Conservation (phyloP, 2,888 invertebrate genomes). For the Fragum sueziense region DNA sequence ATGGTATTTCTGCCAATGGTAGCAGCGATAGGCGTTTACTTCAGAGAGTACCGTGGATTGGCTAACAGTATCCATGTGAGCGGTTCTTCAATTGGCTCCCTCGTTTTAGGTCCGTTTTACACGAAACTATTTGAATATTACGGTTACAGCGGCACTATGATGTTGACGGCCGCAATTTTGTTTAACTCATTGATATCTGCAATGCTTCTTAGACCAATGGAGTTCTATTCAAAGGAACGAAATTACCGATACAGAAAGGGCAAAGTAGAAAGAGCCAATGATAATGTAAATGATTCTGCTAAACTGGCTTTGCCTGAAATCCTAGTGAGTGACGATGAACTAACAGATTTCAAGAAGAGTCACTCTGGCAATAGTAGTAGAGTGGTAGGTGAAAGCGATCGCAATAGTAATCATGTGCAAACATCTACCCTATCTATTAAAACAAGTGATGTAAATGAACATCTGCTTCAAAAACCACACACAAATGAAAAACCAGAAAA, state of each 20-base stretch:
- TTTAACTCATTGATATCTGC: constrained; percentile 44
- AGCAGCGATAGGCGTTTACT: constrained; percentile 46
- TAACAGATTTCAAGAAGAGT: too few relatives aligned
- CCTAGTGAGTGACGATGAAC: too few relatives aligned
- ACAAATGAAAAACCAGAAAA: not conserved
- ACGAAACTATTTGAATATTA: constrained; percentile 42
- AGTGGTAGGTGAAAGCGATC: too few relatives aligned
- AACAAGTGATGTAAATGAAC: too few relatives aligned
- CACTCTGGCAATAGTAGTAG: not conserved
- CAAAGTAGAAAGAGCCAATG: not conserved
- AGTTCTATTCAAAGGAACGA: constrained; percentile 7
- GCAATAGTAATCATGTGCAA: too few relatives aligned
- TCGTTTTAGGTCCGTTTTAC: constrained; percentile 47
- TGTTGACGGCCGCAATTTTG: constrained; percentile 42
- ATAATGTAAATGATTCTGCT: not conserved
- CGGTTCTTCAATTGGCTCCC: constrained; percentile 50
- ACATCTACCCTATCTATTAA: too few relatives aligned
- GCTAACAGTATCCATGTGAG: constrained; percentile 49
- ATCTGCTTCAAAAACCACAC: too few relatives aligned
- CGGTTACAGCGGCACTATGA: constrained; percentile 49
- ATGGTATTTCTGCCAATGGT: constrained; percentile 38
- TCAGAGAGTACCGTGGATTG: constrained; percentile 47
- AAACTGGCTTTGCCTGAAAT: too few relatives aligned
- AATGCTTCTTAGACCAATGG: constrained; percentile 43
- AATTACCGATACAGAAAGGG: too few relatives aligned